These are phyloP conservation scores for Cephus spinipes DNA, from an alignment of 2,888 invertebrate genomes.

Conservation along the genomic window DNA sequence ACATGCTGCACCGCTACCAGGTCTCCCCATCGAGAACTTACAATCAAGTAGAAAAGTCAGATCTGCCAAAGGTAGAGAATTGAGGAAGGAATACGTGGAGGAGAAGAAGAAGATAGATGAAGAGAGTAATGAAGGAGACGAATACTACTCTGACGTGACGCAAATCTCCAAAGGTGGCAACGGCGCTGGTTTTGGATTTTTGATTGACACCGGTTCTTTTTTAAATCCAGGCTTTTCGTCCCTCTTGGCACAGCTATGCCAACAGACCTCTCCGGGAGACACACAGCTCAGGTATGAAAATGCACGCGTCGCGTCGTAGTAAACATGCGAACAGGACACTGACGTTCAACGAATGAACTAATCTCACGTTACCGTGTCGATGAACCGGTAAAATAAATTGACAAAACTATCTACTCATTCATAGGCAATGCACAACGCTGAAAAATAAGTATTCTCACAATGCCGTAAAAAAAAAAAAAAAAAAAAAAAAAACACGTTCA, in stretches of 20 bases:
- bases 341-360: not conserved
- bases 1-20: slow-evolving; percentile 45
- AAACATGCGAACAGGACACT: not conserved
- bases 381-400: not conserved
- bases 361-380: not conserved
- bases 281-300: not conserved
- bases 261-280: not conserved
- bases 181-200: not conserved
- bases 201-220: not conserved
- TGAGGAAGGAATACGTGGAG: not conserved
- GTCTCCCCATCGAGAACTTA: slow-evolving; percentile 33
- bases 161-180: slow-evolving; percentile 42
- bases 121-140: slow-evolving; percentile 15
- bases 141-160: slow-evolving; percentile 37
- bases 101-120: not conserved
- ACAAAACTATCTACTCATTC: not conserved
- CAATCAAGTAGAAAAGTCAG: slow-evolving; percentile 14
- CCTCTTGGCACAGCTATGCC: not conserved
- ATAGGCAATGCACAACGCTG: not conserved
- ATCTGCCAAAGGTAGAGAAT: not conserved
- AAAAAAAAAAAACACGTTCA: not conserved
- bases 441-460: not conserved
- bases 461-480: not conserved
- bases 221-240: not conserved
- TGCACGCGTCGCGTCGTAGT: not conserved